Evolutionary conservation across 2,113 vertebrate species (phyloP).

Genomic region (Zapornia atra): DNA sequence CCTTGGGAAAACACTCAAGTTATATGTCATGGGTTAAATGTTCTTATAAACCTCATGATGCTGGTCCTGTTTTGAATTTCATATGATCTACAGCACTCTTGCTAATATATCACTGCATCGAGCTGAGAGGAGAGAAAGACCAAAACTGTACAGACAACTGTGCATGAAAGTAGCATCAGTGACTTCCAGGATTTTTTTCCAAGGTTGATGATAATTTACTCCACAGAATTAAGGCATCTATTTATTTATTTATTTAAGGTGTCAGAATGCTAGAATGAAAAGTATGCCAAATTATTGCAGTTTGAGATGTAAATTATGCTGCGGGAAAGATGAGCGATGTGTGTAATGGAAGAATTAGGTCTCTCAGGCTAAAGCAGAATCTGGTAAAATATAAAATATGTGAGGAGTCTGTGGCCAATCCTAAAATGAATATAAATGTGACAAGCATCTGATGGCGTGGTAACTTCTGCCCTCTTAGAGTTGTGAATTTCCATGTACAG

Average conservation of each 20-base stretch:
- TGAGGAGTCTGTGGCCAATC: background rate
- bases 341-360: background rate
- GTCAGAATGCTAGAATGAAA: constrained; percentile 24
- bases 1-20: background rate
- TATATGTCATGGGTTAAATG: background rate
- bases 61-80: background rate
- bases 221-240: background rate
- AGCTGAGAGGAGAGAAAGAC: background rate
- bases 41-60: background rate
- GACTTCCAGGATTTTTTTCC: background rate
- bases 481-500: background rate
- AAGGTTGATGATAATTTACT: constrained; percentile 24
- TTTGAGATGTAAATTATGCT: constrained; percentile 23
- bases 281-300: background rate
- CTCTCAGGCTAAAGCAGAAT: background rate
- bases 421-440: background rate
- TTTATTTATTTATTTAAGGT: background rate
- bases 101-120: background rate
- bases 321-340: constrained; percentile 1
- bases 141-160: background rate
- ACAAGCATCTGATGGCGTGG: background rate
- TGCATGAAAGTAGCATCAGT: background rate
- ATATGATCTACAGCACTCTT: background rate
- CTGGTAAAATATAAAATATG: background rate
- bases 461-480: background rate